Conservation (phyloP, 2,113 vertebrate genomes). For the Centropus unirufus region DNA sequence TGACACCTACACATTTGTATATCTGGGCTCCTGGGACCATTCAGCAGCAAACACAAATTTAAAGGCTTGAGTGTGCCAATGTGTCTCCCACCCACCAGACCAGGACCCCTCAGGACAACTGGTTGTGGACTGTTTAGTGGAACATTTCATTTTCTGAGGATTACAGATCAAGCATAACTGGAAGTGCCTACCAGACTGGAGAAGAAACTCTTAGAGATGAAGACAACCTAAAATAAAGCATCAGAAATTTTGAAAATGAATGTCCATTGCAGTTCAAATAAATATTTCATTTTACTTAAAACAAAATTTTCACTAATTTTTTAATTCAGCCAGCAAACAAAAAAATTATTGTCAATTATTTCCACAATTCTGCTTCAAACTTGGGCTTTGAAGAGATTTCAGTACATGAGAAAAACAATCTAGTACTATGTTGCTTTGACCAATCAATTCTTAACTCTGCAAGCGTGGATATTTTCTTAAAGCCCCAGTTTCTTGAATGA, state of each 20-base stretch:
- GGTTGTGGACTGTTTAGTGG: neutral
- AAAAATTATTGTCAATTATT: neutral
- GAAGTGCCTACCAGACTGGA: neutral
- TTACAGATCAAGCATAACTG: neutral
- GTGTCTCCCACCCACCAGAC: neutral
- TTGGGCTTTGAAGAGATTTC: neutral
- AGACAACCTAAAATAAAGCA: neutral
- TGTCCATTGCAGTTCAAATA: neutral
- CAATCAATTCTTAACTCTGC: constrained; percentile 5
- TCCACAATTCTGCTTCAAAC: neutral
- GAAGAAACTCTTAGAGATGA: neutral
- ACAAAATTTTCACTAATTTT: neutral
- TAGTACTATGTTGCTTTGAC: neutral
- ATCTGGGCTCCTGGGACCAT: neutral
- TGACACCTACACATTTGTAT: neutral
- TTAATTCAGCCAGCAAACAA: neutral
- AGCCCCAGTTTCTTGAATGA: constrained; percentile 16
- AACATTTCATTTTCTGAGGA: neutral
- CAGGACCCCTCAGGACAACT: neutral
- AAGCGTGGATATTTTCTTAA: constrained; percentile 4
- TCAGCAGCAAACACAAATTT: neutral
- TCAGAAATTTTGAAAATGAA: neutral
- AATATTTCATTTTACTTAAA: neutral
- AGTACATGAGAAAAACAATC: neutral
- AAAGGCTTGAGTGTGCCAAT: neutral